Base-by-base conservation (phyloP, 2,113 vertebrate species). In the Crotalus viridis region DNA sequence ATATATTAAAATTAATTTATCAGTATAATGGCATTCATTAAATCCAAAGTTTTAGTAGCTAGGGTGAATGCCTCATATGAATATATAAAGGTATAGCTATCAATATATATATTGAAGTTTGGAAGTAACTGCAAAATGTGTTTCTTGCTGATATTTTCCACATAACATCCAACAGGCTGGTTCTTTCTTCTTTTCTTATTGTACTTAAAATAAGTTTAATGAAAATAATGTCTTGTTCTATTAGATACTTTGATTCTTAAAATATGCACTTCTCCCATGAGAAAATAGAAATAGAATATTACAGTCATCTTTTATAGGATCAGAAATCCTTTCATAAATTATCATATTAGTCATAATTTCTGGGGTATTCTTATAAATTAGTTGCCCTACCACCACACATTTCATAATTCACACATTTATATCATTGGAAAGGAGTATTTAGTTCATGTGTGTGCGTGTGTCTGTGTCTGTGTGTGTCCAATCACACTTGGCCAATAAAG, bases 1-100 rank as follows among this genome's bases (percentile, higher is more conserved):
- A 96, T 94, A 22, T 94, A 94, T 94, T 59, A 97, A 96, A 97
- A 95, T 95, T 94, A 92, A 96, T 97, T 96, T 95, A 94, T 95
- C 57, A 96, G 54, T 95, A 87, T 95, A 96, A 93, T 95, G 1
- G 39, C 93, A 93, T 96, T 97, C 92, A 95, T 96, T 96, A 95
- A 74, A 93, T 89, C 12, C 93, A 95, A 94, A 96, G 2, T 43
- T 95, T 97, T 93, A 87, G 10, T 94, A 94, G 95, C 94, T 90
- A 46, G 54, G n/a, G 91, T 48, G 48, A 94, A 95, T 94, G 10
- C 43, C 64, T 93, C 93, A 91, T 2, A 92, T 9, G 91, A 91
- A 94, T 95, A 94, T 95, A 28, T 5, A 90, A 96, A 81, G 95
- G 88, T 39, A 64, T 19, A 89, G 26, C 13, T 94, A 85, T 52